phyloP scores from a whole-genome alignment of 1,140 invertebrate species.

The Ceratosolen solmsi region DNA sequence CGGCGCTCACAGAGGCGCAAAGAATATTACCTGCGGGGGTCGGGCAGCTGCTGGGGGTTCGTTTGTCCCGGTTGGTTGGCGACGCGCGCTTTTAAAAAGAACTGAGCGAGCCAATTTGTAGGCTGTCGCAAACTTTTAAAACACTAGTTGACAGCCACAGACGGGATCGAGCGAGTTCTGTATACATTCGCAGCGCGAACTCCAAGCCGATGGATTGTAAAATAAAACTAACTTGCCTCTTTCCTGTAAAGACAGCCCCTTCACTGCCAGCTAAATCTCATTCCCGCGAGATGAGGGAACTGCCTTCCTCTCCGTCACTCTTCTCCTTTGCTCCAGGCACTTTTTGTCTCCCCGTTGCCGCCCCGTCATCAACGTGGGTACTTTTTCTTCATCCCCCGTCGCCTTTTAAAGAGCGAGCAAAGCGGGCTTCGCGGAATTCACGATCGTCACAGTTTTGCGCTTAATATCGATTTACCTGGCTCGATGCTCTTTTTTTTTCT shows the following conservation, averaged over 20 bases:
- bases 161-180: conserved; percentile 43
- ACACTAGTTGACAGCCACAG: conserved; percentile 72
- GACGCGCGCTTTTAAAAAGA: conserved; percentile 72
- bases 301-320: conserved; percentile 57
- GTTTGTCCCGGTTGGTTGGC: conserved; percentile 67
- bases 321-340: conserved; percentile 32
- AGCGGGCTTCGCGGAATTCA: neutral
- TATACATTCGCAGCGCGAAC: conserved; percentile 59
- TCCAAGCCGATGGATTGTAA: conserved; percentile 73
- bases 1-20: neutral
- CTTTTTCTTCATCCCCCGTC: neutral
- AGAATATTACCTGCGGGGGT: neutral
- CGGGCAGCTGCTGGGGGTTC: neutral
- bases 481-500: no score
- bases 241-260: conserved; percentile 60
- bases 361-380: neutral
- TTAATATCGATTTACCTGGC: conserved; percentile 9
- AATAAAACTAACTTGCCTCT: conserved; percentile 75
- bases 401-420: neutral
- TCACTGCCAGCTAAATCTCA: conserved; percentile 66
- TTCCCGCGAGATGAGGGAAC: conserved; percentile 67
- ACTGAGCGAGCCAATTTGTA: conserved; percentile 75
- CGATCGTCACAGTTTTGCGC: neutral
- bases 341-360: neutral
- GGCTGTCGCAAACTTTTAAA: conserved; percentile 75